These are phyloP conservation scores for Mimachlamys varia DNA, from an alignment of 2,888 invertebrate genomes.

Conservation along the genomic window DNA sequence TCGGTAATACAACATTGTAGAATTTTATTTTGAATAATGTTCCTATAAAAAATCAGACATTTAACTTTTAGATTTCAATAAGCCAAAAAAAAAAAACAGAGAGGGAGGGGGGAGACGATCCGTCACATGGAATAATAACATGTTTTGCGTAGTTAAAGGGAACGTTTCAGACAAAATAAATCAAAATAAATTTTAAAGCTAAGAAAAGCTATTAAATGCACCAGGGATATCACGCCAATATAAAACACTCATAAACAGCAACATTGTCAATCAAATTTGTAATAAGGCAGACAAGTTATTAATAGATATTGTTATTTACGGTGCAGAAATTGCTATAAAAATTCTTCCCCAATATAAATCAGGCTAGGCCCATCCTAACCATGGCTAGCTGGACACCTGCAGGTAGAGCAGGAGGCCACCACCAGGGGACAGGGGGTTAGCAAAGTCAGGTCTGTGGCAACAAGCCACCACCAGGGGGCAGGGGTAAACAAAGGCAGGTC, in stretches of 20 bases:
- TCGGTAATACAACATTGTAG: too few relatives aligned
- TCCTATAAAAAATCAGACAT: too few relatives aligned
- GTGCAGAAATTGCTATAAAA: constrained; percentile 41
- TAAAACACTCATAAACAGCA: constrained; percentile 46
- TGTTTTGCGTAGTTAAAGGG: constrained; percentile 19
- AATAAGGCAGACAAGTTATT: constrained; percentile 44
- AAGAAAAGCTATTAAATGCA: constrained; percentile 37
- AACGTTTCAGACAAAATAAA: constrained; percentile 40
- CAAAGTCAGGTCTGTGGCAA: not conserved
- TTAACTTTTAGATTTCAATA: constrained; percentile 35
- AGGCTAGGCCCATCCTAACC: constrained; percentile 34
- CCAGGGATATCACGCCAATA: constrained; percentile 12
- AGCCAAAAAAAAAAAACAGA: not conserved
- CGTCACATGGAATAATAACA: not conserved
- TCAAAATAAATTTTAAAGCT: constrained; percentile 42
- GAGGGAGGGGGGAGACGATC: too few relatives aligned
- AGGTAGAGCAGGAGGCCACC: not conserved
- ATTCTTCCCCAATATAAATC: constrained; percentile 45
- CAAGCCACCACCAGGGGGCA: too few relatives aligned
- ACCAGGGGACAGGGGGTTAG: too few relatives aligned
- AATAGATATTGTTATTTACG: constrained; percentile 48
- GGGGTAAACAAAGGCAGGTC: not conserved
- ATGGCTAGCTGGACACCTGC: not conserved
- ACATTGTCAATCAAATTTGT: constrained; percentile 44
- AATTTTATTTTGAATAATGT: too few relatives aligned